Evolutionary conservation across 2,797 vertebrate species (phyloP), one percentile per base, ranked within the genome.

Genomic region (Ciconia nigra): DNA sequence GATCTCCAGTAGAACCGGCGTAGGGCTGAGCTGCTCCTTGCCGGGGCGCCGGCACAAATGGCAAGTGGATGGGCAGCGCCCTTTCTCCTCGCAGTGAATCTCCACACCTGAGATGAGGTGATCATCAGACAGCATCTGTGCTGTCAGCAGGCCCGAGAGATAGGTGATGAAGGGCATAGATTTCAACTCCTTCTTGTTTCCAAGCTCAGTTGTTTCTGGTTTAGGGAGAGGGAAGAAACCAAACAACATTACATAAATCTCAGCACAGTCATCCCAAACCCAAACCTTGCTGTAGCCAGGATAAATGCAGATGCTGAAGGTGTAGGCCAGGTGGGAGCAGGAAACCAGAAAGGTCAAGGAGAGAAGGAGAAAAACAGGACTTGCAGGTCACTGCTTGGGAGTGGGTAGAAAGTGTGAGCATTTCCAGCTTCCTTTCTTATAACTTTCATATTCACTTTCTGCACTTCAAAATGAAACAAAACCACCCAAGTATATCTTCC

Each of bases 161-260:
- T 99, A 99, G 78, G 98, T 99, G 98, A 99, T 99, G 98, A 99
- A 99, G 31, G 99, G 99, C 96, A 99, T 98, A 37, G 99, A 99
- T 95, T 99, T 99, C 92, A 99, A 97, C 81, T 99, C 99, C 92
- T 99, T 98, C 92, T 99, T 99, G 98, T 96, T 98, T 55, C 98
- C 98, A 74, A 99, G 98, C 92, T 99, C 99, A 1, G 99, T 99
- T 46, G 99, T 99, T 98, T 99, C 99, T 99, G 98, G 55, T 93
- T 89, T 57, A 82, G 52, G 65, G 62, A 96, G 66, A 91, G 18
- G 28, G n/a, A 82, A 72, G 67, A 77, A 91, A 85, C 14, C 39
- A 62, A 89, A 86, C 1, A 59, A 29, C 6, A 2, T 83, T 54
- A 89, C 82, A 73, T 17, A 65, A 29, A 67, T 31, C 35, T 73